Base-by-base conservation (phyloP, 2,113 vertebrate species). In the Tachysurus fulvidraco region DNA sequence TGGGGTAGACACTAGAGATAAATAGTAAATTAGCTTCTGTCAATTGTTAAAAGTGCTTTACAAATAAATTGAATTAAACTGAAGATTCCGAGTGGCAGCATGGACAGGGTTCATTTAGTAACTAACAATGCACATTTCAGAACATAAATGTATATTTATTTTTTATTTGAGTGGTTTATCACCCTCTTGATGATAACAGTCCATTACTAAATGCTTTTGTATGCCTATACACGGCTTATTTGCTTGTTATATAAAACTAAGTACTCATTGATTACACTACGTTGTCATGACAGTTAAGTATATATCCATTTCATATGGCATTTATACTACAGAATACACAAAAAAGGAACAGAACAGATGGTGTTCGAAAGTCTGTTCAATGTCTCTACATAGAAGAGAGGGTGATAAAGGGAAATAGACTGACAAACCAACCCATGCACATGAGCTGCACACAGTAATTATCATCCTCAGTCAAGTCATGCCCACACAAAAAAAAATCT, bases 141-240 rank as follows among this genome's bases (percentile, higher is more conserved):
- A 81, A 50, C 54, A 86, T 81, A 55, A 76, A 84, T 55, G 54
- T 52, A 87, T 83, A 46, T 74, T 80, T 85, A n/a, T 30, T 71
- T 87, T 86, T 90, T 90, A 44, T 83, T 91, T 89, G 76, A 91
- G 62, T 90, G 87, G 83, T 89, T 82, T 85, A 84, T 85, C 86
- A 88, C 81, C 60, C n/a, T 71, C 54, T 88, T 54, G 62, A 81
- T 82, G 69, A 84, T 83, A n/a, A 28, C 69, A 83, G 83, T 71
- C 85, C 69, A 83, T 78, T 81, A 41, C 7, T 64, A 82, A 54
- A 81, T 88, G 65, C 73, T 80, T 74, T 78, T 84, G 79, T 87
- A 67, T 62, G 25, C 36, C 36, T 86, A 67, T 60, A 81, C 87
- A 71, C 76, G 87, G 89, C 88, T 87, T 88, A 85, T 84, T 16